These are phyloP conservation scores for Elaphurus davidianus DNA, from an alignment of 2,113 vertebrate genomes.

Conservation along the genomic window DNA sequence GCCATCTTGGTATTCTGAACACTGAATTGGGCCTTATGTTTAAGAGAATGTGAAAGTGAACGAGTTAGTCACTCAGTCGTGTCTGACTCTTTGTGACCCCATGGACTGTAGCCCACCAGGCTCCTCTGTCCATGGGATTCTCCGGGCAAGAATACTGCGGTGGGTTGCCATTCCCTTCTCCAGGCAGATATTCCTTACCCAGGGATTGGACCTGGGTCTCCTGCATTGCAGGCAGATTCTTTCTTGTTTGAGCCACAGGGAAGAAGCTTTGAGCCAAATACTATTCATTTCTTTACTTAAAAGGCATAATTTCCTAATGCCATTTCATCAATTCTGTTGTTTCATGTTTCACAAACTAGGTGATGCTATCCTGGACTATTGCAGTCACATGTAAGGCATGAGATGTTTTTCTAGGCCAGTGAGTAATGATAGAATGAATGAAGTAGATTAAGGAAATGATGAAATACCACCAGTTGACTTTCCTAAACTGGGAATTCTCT, in stretches of 20 bases:
- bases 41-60: background rate
- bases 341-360: slow-evolving; percentile 39
- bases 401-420: background rate
- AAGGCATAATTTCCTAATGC: background rate
- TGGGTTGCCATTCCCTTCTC: background rate
- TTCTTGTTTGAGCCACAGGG: background rate
- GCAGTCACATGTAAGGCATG: background rate
- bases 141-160: background rate
- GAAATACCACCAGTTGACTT: background rate
- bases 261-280: background rate
- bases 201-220: background rate
- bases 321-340: background rate
- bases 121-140: background rate
- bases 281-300: background rate
- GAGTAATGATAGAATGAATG: background rate
- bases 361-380: slow-evolving; percentile 50
- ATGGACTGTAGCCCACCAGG: background rate
- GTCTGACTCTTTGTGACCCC: background rate
- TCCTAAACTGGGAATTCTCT: slow-evolving; percentile 47
- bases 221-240: background rate
- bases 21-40: slow-evolving; percentile 76
- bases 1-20: background rate
- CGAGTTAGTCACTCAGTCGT: accelerated
- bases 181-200: background rate
- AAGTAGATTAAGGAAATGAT: background rate